Conservation (phyloP, 2,888 invertebrate species). For the Apodemia hepburni region DNA sequence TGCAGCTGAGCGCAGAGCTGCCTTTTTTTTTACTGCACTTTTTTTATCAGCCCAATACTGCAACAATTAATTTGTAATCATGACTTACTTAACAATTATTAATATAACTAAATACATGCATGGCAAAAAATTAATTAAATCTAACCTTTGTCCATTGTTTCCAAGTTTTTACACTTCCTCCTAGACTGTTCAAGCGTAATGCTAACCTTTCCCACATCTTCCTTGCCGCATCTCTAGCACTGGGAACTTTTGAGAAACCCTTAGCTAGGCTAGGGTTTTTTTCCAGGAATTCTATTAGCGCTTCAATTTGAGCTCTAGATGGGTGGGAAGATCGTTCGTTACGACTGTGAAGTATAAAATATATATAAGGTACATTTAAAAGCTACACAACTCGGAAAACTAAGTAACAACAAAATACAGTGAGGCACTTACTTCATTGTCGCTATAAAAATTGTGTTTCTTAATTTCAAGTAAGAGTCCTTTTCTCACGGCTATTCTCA, state of each 20-base stretch:
- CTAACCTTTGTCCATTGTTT: conserved; percentile 19
- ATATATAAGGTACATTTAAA: no score
- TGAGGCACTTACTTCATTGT: no score
- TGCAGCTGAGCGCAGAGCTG: conserved; percentile 1
- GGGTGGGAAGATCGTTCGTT: not conserved
- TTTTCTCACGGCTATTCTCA: no score
- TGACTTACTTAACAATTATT: no score
- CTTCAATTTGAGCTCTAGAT: conserved; percentile 2
- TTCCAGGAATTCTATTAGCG: not conserved
- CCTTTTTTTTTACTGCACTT: conserved; percentile 18
- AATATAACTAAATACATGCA: conserved; percentile 1
- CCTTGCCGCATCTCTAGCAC: not conserved
- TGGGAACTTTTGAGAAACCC: not conserved
- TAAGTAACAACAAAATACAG: no score
- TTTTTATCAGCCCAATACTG: conserved; percentile 22
- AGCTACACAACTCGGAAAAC: no score
- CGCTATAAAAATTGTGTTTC: no score
- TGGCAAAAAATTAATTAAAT: not conserved
- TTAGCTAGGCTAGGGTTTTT: not conserved
- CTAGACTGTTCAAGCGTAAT: conserved; percentile 7
- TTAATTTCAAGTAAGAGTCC: no score
- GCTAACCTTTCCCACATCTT: conserved; percentile 14
- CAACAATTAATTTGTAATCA: not conserved
- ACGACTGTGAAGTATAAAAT: not conserved
- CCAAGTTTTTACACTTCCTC: conserved; percentile 11